Conservation (phyloP, 2,113 vertebrate genomes). For the Neogobius melanostomus region DNA sequence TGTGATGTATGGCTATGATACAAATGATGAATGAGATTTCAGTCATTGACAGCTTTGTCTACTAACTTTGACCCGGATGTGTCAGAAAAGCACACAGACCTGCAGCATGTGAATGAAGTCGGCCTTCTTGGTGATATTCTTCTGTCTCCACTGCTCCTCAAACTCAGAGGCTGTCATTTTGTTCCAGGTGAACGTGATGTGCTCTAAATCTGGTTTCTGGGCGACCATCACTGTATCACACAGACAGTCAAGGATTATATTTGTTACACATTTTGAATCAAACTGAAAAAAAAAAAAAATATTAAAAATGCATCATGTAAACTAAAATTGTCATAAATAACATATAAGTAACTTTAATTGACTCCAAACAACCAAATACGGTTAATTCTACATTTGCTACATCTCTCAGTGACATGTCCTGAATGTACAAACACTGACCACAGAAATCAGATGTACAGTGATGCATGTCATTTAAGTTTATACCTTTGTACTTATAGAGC, state of each 20-base stretch:
- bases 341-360: no score
- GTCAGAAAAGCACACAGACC: constrained; percentile 71
- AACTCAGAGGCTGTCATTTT: constrained; percentile 86
- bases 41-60: constrained; percentile 35
- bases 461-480: not conserved
- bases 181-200: constrained; percentile 87
- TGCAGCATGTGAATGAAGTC: constrained; percentile 98
- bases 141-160: constrained; percentile 78
- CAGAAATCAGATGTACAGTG: not conserved
- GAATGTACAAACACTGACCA: not conserved
- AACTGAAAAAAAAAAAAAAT: not conserved
- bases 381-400: no score
- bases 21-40: constrained; percentile 44
- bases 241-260: not conserved
- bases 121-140: constrained; percentile 79
- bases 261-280: not conserved
- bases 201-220: constrained; percentile 77
- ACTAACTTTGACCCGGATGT: constrained; percentile 45
- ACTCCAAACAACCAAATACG: no score
- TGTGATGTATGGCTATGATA: not conserved
- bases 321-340: no score
- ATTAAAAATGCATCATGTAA: no score
- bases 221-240: constrained; percentile 78
- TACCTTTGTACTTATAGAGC: constrained; percentile 81
- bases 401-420: not conserved